Evolutionary conservation across 2,888 invertebrate species (phyloP), one percentile per base, ranked within the genome.

Genomic region (Aleiodes leptofemur): DNA sequence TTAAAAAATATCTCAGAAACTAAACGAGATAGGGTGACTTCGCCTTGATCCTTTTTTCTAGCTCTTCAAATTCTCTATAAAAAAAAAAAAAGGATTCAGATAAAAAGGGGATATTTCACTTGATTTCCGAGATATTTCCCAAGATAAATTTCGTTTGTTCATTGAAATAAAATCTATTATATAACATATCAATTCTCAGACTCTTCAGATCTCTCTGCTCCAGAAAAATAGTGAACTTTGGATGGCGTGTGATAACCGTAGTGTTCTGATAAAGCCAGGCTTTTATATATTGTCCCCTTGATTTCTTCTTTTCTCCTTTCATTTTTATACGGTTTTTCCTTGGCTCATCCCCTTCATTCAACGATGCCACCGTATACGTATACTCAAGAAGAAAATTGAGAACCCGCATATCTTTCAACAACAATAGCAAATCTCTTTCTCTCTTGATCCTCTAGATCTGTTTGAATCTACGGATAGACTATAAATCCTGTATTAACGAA

Each of bases 401-500:
- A 59, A 29, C 9, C 59, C 59, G 34, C 31, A 59, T 29, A 23
- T 59, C 31, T 59, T 59, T 31, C 59, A 59, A 29, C 59, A 59
- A 59, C 59, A 59, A 59, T 59, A 59, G n/a, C 9, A 59, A 59
- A 34, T 59, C 31, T 34, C 31, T 59, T 2, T 23, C 7, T 23
- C 23, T 55, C 14, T 11, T 59, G n/a, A 59, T 59, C 59, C 34
- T 59, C 7, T 29, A 11, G 59, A 34, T 59, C 23, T 9, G 34
- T 23, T 31, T 9, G 11, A 59, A 31, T 59, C 31, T 29, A 11
- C 3, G 29, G 29, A n/a, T n/a, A n/a, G 34, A n/a, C 59, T 29
- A 59, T 59, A 59, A 59, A 59, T 59, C 59, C 11, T 59, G 43
- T 31, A 59, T 31, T 59, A 59, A n/a, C n/a, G n/a, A n/a, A 31